Evolutionary conservation across 2,113 vertebrate genomes (phyloP).

Genomic region (Elephantulus edwardii): DNA sequence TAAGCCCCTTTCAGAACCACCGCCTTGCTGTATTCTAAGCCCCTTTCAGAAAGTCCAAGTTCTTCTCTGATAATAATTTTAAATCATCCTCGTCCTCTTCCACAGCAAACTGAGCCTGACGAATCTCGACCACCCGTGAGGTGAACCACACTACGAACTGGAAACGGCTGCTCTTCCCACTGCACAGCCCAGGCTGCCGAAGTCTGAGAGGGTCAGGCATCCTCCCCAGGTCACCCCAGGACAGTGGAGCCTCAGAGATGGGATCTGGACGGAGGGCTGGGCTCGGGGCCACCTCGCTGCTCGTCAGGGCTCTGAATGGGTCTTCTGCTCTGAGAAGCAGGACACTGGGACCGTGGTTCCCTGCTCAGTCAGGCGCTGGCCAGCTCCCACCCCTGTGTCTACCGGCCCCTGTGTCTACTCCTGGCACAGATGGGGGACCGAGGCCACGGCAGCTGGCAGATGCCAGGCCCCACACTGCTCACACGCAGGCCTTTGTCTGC

Average conservation of each 20-base stretch:
- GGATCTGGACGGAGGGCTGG: neutral
- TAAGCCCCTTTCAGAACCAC: neutral
- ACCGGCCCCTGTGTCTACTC: neutral
- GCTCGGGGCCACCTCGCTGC: neutral
- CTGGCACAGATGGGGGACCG: conserved; percentile 9
- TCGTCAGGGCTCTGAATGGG: neutral
- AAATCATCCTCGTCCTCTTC: neutral
- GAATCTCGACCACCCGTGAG: neutral
- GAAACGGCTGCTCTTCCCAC: neutral
- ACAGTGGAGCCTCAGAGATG: neutral
- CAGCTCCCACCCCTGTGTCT: neutral
- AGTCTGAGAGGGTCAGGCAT: too few relatives aligned
- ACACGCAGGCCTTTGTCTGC: conserved; percentile 82
- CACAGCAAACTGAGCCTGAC: too few relatives aligned
- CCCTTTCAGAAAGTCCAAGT: neutral
- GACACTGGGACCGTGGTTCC: neutral
- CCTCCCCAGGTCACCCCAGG: neutral
- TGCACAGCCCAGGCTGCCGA: neutral
- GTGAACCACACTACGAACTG: neutral
- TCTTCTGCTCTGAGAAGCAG: neutral
- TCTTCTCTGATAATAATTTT: neutral
- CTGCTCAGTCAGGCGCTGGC: neutral
- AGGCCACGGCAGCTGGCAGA: conserved; percentile 74
- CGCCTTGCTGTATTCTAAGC: neutral
- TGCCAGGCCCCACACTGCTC: conserved; percentile 58